phyloP scores from a whole-genome alignment of 1,140 invertebrate species.

The Cydia strobilella region DNA sequence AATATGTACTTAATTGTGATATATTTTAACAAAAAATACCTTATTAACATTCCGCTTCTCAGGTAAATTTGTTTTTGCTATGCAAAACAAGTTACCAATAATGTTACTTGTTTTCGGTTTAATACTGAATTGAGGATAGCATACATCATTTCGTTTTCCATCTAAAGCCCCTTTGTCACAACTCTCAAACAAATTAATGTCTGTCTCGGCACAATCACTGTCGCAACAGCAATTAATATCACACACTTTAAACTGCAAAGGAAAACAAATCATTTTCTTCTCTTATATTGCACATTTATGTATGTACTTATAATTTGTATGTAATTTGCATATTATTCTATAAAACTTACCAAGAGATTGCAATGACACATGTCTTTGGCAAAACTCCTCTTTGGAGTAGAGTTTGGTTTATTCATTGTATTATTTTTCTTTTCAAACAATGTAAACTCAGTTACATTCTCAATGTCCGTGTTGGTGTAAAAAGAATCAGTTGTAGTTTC shows the following conservation, averaged over 20 bases:
- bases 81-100: conserved; percentile 81
- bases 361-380: conserved; percentile 69
- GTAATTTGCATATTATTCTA: neutral
- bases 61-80: conserved; percentile 81
- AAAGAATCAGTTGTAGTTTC: conserved; percentile 53
- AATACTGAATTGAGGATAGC: conserved; percentile 58
- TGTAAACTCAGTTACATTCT: conserved; percentile 64
- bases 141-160: conserved; percentile 51
- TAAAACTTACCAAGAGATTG: conserved; percentile 75
- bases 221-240: conserved; percentile 91
- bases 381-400: conserved; percentile 45
- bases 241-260: conserved; percentile 81
- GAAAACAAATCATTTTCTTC: conserved; percentile 15
- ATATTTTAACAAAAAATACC: conserved; percentile 37
- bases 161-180: conserved; percentile 67
- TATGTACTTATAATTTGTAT: neutral
- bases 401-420: conserved; percentile 46
- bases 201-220: conserved; percentile 81
- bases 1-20: neutral
- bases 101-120: conserved; percentile 76
- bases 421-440: conserved; percentile 56
- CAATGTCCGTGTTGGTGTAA: conserved; percentile 58
- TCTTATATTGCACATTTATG: conserved; percentile 29
- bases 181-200: conserved; percentile 81
- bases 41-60: conserved; percentile 52